Evolutionary conservation across 2,113 vertebrate species (phyloP).

Genomic region (Indri indri): DNA sequence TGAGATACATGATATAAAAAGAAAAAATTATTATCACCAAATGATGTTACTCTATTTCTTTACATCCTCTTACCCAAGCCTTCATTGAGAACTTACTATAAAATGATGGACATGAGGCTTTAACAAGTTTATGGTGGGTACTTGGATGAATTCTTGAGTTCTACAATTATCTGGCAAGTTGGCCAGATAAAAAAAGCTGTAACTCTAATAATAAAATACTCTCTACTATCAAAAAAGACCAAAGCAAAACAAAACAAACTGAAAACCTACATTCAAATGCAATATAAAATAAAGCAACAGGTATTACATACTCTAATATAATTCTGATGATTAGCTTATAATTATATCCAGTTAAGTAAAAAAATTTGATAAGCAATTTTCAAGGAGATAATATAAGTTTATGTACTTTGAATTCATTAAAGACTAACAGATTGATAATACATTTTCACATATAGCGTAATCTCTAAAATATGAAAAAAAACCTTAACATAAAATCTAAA

Average conservation of each 20-base stretch:
- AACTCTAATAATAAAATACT: constrained; percentile 29
- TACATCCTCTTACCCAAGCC: background rate
- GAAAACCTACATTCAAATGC: background rate
- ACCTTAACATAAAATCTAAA: constrained; percentile 55
- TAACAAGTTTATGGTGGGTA: constrained; percentile 17
- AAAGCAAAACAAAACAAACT: background rate
- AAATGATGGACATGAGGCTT: background rate
- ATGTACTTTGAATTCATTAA: background rate
- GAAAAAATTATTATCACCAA: background rate
- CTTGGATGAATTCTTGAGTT: constrained; percentile 24
- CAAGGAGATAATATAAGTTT: background rate
- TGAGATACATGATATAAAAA: background rate
- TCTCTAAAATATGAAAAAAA: constrained; percentile 31
- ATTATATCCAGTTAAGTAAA: constrained; percentile 31
- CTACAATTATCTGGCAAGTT: constrained; percentile 20
- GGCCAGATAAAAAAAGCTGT: background rate
- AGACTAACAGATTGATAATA: background rate
- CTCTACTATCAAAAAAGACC: background rate
- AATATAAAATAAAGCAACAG: constrained; percentile 22
- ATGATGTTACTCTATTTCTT: background rate
- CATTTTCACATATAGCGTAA: constrained; percentile 34
- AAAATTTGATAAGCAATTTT: constrained; percentile 20
- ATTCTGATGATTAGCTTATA: constrained; percentile 12
- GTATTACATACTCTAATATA: background rate
- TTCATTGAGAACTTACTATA: background rate